A percentile compares a stretch with the other conserved stretches of the same genome.
These are phyloP conservation scores for Alligator sinensis DNA, from an alignment of 2,113 vertebrate species.

Conservation along the genomic window DNA sequence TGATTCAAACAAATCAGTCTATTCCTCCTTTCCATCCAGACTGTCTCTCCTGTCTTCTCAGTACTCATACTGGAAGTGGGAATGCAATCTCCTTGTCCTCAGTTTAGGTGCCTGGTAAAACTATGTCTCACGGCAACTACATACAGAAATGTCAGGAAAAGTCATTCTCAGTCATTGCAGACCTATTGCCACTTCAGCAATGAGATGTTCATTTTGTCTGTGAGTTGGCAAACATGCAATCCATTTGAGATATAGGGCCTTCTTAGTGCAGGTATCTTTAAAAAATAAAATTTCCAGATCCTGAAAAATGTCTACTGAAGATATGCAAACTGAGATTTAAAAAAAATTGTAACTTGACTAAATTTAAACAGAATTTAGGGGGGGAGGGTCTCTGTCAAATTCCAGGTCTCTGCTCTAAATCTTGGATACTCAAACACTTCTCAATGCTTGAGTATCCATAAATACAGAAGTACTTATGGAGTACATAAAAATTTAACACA, in stretches of 20 bases:
- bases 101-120: no score
- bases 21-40: neutral
- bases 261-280: neutral
- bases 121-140: neutral
- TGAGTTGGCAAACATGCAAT: neutral
- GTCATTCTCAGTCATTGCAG: neutral
- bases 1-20: neutral
- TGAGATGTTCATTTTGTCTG: neutral
- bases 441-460: neutral
- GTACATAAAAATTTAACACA: neutral
- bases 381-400: neutral
- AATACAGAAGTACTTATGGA: no score
- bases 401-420: neutral
- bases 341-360: neutral
- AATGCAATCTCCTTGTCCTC: no score
- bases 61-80: no score
- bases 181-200: neutral
- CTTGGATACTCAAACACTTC: neutral
- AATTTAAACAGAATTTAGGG: neutral
- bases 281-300: neutral
- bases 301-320: neutral
- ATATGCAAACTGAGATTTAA: neutral
- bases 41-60: no score
- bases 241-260: neutral
- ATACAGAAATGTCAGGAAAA: neutral